Conservation (phyloP, 2,113 vertebrate species). For the Alces alces region DNA sequence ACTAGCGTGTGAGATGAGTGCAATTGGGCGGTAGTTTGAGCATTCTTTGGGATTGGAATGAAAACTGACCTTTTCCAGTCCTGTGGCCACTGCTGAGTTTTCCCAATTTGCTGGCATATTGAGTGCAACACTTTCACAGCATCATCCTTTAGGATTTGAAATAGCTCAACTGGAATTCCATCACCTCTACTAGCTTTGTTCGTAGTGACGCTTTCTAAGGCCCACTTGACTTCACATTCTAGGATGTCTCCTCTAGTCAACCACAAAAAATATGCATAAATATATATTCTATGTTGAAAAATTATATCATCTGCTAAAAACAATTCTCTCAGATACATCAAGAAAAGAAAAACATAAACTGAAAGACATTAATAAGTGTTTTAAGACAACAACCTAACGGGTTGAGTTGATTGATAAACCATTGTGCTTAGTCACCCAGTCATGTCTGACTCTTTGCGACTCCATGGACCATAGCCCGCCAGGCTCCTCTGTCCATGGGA, state of each 20-base stretch:
- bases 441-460: accelerated
- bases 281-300: constrained; percentile 58
- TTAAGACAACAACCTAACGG: constrained; percentile 20
- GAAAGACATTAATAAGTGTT: constrained; percentile 72
- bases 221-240: too few species aligned
- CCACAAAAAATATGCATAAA: constrained; percentile 17
- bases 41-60: too few species aligned
- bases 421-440: not conserved
- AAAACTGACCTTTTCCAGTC: too few species aligned
- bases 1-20: too few species aligned
- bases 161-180: too few species aligned
- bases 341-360: constrained; percentile 53
- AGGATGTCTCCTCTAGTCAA: constrained; percentile 22
- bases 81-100: too few species aligned
- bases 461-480: not conserved
- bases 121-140: too few species aligned
- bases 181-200: too few species aligned
- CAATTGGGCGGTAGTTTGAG: too few species aligned
- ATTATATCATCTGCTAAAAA: constrained; percentile 57
- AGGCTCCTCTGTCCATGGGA: not conserved
- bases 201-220: too few species aligned
- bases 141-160: too few species aligned
- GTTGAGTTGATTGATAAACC: constrained; percentile 30
- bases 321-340: constrained; percentile 54
- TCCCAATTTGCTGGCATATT: too few species aligned